Conservation (phyloP, 2,888 invertebrate genomes). For the Patella ulyssiponensis region DNA sequence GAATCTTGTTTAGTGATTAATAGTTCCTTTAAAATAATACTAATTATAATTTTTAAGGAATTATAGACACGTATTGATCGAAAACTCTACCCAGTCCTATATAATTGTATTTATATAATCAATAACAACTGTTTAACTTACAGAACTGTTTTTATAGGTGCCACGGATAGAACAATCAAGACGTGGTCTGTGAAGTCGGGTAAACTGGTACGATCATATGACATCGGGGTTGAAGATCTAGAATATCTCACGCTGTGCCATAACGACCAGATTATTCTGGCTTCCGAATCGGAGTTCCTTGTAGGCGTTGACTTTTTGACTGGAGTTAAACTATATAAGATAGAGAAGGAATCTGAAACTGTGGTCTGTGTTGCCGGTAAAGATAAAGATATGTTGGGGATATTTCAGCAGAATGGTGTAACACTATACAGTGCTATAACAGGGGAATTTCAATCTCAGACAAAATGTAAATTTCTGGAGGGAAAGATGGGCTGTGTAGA, state of each 20-base stretch:
- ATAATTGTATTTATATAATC: too few species aligned
- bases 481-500: not conserved
- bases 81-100: too few species aligned
- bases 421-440: slow-evolving; percentile 17
- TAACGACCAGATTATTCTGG: slow-evolving; percentile 18
- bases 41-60: too few species aligned
- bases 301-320: slow-evolving; percentile 10
- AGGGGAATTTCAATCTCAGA: not conserved
- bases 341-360: not conserved
- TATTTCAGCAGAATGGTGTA: not conserved
- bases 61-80: too few species aligned
- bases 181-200: slow-evolving; percentile 49
- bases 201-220: slow-evolving; percentile 38
- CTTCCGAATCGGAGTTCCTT: not conserved
- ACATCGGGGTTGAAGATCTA: slow-evolving; percentile 41
- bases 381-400: slow-evolving; percentile 3
- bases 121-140: too few species aligned
- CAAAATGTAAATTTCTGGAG: not conserved
- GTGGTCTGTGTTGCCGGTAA: slow-evolving; percentile 18
- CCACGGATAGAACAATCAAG: slow-evolving; percentile 54
- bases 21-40: too few species aligned
- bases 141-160: slow-evolving; percentile 36
- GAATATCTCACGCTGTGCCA: slow-evolving; percentile 10
- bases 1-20: too few species aligned
- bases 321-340: slow-evolving; percentile 16